Conservation (phyloP, 2,113 vertebrate genomes). For the Donacobius atricapilla region DNA sequence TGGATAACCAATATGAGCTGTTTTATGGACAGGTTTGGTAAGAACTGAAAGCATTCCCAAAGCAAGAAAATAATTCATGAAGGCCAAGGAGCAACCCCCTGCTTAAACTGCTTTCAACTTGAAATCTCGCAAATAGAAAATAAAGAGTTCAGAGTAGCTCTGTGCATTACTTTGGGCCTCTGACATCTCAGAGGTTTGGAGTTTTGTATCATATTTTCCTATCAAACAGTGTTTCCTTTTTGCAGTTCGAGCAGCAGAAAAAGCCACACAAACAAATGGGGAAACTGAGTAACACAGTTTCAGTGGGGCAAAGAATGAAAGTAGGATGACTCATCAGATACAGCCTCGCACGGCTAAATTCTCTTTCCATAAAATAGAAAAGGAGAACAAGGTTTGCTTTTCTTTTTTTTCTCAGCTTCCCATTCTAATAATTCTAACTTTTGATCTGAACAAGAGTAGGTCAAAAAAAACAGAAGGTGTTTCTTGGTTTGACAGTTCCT, state of each 20-base stretch:
- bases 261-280: constrained; percentile 47
- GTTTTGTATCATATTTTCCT: constrained; percentile 37
- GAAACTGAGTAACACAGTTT: constrained; percentile 43
- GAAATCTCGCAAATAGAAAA: neutral
- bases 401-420: neutral
- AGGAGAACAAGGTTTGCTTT: neutral
- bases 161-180: neutral
- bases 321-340: neutral
- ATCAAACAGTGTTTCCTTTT: neutral
- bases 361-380: constrained; percentile 5
- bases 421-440: neutral
- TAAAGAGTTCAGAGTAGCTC: neutral
- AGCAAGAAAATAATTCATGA: neutral
- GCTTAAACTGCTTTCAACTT: neutral
- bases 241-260: neutral
- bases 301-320: neutral
- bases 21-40: neutral
- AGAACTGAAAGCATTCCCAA: neutral
- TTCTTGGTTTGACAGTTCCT: neutral
- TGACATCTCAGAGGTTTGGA: neutral
- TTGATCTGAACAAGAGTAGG: neutral
- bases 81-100: neutral
- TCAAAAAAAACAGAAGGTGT: neutral
- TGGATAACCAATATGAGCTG: neutral
- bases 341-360: neutral